phyloP scores from a whole-genome alignment of 2,888 invertebrate genomes.

The Drosophila kambysellisi region DNA sequence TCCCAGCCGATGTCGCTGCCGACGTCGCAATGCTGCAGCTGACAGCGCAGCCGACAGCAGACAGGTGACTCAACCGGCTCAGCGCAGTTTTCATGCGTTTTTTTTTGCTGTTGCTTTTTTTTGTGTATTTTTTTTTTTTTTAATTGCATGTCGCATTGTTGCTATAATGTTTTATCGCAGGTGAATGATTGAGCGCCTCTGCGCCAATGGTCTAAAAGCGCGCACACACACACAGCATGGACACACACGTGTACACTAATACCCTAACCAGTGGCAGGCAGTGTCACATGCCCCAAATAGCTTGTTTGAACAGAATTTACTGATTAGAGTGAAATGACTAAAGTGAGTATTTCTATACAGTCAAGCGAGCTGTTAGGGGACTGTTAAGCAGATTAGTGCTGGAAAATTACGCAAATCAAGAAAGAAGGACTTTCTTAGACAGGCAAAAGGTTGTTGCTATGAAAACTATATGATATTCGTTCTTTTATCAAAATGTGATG shows the following conservation, averaged over 20 bases:
- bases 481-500: not conserved
- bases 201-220: slow-evolving; percentile 37
- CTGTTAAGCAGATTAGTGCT: not conserved
- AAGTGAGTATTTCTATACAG: not conserved
- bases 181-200: slow-evolving; percentile 74
- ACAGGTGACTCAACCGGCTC: slow-evolving; percentile 78
- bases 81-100: slow-evolving; percentile 29
- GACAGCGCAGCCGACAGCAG: slow-evolving; percentile 30
- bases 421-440: not conserved
- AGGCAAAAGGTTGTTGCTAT: not conserved
- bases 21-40: slow-evolving; percentile 26
- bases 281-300: slow-evolving; percentile 13
- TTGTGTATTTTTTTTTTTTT: slow-evolving; percentile 33
- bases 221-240: not conserved
- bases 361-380: not conserved
- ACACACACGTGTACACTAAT: slow-evolving; percentile 34
- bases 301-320: slow-evolving; percentile 4
- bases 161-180: slow-evolving; percentile 70
- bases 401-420: not conserved
- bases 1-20: slow-evolving; percentile 68
- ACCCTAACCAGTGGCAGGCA: slow-evolving; percentile 20
- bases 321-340: not conserved
- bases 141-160: slow-evolving; percentile 49
- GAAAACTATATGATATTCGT: not conserved
- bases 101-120: slow-evolving; percentile 22